Evolutionary conservation across 1,140 invertebrate species (phyloP).

Genomic region (Euwallacea similis): DNA sequence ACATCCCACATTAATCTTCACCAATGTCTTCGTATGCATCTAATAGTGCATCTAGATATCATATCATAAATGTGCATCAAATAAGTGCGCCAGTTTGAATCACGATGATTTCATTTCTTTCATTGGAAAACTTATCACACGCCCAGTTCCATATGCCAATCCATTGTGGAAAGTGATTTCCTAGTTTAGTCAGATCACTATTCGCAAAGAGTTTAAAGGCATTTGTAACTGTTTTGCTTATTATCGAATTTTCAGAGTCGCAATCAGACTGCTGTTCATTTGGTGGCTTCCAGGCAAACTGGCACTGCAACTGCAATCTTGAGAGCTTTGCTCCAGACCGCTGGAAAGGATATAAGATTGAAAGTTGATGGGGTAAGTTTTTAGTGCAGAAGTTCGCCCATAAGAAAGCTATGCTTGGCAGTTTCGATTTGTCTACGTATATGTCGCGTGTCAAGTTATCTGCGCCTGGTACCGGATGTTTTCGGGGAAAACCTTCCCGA

Average conservation of each 20-base stretch:
- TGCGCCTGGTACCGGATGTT: slow-evolving; percentile 19
- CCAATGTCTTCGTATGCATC: too few species aligned
- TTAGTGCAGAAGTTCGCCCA: not conserved
- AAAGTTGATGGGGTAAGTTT: slow-evolving; percentile 81
- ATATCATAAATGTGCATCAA: too few species aligned
- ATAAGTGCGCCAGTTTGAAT: too few species aligned
- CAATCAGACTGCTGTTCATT: slow-evolving; percentile 87
- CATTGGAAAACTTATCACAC: not conserved
- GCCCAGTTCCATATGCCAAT: not conserved
- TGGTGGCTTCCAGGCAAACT: slow-evolving; percentile 86
- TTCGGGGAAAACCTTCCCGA: slow-evolving; percentile 3
- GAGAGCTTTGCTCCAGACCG: slow-evolving; percentile 77
- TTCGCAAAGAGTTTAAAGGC: too few species aligned
- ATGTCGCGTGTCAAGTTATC: slow-evolving; percentile 23
- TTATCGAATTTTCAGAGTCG: slow-evolving; percentile 58
- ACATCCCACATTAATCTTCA: too few species aligned
- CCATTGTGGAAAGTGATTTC: too few species aligned
- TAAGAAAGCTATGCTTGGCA: not conserved
- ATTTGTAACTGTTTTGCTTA: not conserved
- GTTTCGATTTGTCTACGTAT: not conserved
- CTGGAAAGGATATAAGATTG: slow-evolving; percentile 84
- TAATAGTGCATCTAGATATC: too few species aligned
- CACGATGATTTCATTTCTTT: not conserved
- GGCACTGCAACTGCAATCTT: slow-evolving; percentile 89
- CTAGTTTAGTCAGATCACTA: too few species aligned